Evolutionary conservation across 2,797 vertebrate species (phyloP), one percentile per base, ranked within the genome.

Genomic region (Phoebastria nigripes): DNA sequence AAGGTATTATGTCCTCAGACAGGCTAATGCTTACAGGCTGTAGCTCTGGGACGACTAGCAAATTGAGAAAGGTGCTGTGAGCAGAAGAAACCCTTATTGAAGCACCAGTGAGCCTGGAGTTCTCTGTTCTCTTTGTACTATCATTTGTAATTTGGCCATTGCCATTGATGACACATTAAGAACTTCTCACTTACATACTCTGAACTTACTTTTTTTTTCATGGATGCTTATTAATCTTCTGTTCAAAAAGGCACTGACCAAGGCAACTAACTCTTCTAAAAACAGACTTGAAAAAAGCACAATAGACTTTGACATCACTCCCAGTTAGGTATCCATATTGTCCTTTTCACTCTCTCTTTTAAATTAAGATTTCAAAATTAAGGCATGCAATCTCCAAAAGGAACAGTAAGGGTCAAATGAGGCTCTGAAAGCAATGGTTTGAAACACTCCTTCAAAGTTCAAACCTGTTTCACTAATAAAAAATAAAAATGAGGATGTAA

Each of bases 1-100:
- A 9, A 13, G 24, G 56, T 2, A 1, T 15, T 6, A 0, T 2
- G 14, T 11, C 44, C 58, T 16, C 44, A 55, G 51, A 12, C 29
- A n/a, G 54, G 79, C 46, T 28, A 3, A 14, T 1, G 39, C 22
- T 12, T 7, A 20, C 15, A 11, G 58, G 72, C 73, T n/a, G 17
- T 6, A 7, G 18, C 13, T 26, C 37, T 49, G 70, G 37, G 41
- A 59, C 37, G 6, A 52, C 15, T 2, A 56, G 66, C 14, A 33
- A 39, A 18, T 2, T 12, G 11, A 7, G 47, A 35, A 51, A 49
- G 65, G 42, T 20, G 47, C 49, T 52, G 39, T 4, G 55, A 52
- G 39, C 19, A 63, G 25, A 49, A 56, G 22, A 63, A 47, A 47
- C 39, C n/a, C 47, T 33, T 22, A 8, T 3, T 37, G 6, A 8